These are phyloP conservation scores for Sula dactylatra DNA, from an alignment of 2,113 vertebrate species.

Conservation along the genomic window DNA sequence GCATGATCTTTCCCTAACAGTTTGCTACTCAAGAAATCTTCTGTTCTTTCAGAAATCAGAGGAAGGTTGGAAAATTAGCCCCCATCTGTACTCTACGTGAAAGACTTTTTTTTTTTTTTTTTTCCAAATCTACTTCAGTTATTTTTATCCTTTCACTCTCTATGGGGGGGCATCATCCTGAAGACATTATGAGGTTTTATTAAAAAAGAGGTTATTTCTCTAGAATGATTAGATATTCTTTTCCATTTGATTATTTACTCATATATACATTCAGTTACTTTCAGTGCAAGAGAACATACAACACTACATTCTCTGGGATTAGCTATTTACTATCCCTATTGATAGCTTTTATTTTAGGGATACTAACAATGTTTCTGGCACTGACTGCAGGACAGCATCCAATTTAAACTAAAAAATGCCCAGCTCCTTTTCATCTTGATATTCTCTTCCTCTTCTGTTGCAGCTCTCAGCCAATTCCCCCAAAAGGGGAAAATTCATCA, in stretches of 20 bases:
- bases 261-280: not conserved
- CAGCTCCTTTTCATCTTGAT: not conserved
- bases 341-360: not conserved
- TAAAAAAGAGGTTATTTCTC: not conserved
- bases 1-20: not conserved
- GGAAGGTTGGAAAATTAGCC: not conserved
- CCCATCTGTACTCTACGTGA: not conserved
- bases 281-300: not conserved
- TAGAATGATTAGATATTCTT: not conserved
- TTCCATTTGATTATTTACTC: not conserved
- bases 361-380: not conserved
- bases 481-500: not conserved
- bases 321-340: not conserved
- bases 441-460: not conserved
- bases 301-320: not conserved
- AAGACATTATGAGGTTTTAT: not conserved
- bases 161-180: not conserved
- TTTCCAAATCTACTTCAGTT: not conserved
- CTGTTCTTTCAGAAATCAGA: not conserved
- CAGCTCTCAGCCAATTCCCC: not conserved
- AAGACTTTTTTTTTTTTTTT: not conserved
- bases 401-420: not conserved
- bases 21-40: not conserved
- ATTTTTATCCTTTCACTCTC: not conserved
- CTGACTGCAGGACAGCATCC: not conserved